These are phyloP conservation scores for Bombus vancouverensis DNA, from an alignment of 1,140 invertebrate species.

Conservation along the genomic window DNA sequence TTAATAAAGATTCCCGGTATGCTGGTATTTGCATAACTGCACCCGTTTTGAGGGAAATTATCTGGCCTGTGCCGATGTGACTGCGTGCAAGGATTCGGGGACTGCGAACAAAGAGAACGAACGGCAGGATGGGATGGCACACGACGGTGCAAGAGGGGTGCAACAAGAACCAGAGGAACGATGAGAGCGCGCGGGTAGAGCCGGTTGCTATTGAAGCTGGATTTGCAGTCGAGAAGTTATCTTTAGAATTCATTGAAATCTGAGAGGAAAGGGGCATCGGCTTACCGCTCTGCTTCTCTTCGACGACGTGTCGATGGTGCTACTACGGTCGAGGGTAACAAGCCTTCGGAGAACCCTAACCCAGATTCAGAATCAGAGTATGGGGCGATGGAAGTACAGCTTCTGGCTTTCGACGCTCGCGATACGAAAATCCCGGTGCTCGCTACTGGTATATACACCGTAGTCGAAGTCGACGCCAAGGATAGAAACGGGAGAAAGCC, in stretches of 20 bases:
- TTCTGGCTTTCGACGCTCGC: slow-evolving; percentile 11
- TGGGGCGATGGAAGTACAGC: neutral
- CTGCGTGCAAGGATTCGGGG: neutral
- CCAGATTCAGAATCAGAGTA: neutral
- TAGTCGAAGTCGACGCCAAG: neutral
- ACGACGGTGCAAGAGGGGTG: slow-evolving; percentile 30
- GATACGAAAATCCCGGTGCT: slow-evolving; percentile 2
- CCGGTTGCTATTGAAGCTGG: slow-evolving; percentile 33
- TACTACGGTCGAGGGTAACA: slow-evolving; percentile 44
- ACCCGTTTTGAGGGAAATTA: slow-evolving; percentile 63
- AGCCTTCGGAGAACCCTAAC: slow-evolving; percentile 9
- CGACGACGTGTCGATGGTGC: slow-evolving; percentile 56
- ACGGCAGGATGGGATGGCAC: slow-evolving; percentile 8
- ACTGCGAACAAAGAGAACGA: neutral
- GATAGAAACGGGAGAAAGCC: neutral
- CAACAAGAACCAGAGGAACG: too few species aligned
- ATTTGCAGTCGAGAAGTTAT: slow-evolving; percentile 66
- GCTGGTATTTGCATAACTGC: slow-evolving; percentile 69
- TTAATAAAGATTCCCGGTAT: slow-evolving; percentile 69
- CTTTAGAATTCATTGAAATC: slow-evolving; percentile 74
- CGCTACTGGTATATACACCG: slow-evolving; percentile 3
- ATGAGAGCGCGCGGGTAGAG: neutral
- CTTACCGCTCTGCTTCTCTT: slow-evolving; percentile 5
- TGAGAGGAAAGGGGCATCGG: slow-evolving; percentile 10
- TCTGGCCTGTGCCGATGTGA: slow-evolving; percentile 23